A percentile compares a stretch with the other conserved stretches of the same genome.
phyloP scores from a whole-genome alignment of 2,888 invertebrate species.

The Biston stratarius region DNA sequence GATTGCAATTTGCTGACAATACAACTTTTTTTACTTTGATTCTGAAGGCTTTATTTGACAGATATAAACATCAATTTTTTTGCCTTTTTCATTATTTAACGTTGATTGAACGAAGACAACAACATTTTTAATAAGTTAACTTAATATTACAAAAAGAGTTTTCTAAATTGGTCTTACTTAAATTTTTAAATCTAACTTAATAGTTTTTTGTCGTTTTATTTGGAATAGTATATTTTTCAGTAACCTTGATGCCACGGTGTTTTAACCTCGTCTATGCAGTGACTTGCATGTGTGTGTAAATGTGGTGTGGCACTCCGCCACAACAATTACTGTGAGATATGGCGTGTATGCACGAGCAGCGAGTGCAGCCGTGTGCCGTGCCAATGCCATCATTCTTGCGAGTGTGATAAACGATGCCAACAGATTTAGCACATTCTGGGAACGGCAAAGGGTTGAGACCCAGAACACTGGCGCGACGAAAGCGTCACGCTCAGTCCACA shows the following conservation, averaged over 20 bases:
- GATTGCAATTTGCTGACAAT: too few species aligned
- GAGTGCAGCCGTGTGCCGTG: conserved; percentile 43
- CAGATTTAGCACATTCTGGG: conserved; percentile 47
- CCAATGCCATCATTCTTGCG: conserved; percentile 61
- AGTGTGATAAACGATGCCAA: conserved; percentile 47
- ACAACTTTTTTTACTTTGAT: too few species aligned
- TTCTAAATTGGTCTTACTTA: too few species aligned
- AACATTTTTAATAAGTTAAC: too few species aligned
- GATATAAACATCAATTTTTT: too few species aligned
- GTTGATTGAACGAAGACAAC: too few species aligned
- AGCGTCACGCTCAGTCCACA: too few species aligned
- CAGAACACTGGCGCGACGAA: conserved; percentile 16
- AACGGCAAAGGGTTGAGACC: conserved; percentile 37
- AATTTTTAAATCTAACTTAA: too few species aligned
- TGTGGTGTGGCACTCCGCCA: conserved; percentile 32
- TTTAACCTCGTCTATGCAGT: conserved; percentile 9
- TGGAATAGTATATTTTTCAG: background rate
- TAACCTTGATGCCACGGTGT: conserved; percentile 12
- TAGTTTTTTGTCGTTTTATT: background rate
- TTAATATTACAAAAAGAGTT: too few species aligned
- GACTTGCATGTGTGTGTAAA: background rate
- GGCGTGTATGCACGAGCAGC: conserved; percentile 32
- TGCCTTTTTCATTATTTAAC: too few species aligned
- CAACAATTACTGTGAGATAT: conserved; percentile 40
- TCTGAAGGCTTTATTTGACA: too few species aligned